Evolutionary conservation across 2,888 invertebrate species (phyloP), one percentile per base, ranked within the genome.

Genomic region (Lysandra bellargus): DNA sequence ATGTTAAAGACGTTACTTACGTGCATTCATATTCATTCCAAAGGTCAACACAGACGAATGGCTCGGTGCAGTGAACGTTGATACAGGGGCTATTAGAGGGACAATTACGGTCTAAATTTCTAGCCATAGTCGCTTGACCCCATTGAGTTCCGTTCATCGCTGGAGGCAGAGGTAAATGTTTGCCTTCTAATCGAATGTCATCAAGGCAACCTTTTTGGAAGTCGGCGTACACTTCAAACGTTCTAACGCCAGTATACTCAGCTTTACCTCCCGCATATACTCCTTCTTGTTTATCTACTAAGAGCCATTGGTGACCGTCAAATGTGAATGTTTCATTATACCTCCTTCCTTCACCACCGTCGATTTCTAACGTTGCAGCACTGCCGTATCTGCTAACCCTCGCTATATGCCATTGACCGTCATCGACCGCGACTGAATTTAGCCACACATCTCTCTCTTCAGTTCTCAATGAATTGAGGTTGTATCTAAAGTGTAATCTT

Each of bases 1-100:
- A 76, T 33, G 49, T 12, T 72, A 64, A 79, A 61, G 78, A 85
- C 97, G 89, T 37, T 37, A 97, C 98, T 97, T 95, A 99, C 98
- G 99, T 98, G 98, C 99, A 99, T 91, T 99, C 99, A 88, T 98
- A 98, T 92, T 98, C 98, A 91, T 99, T 99, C 99, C 99, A 99
- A 17, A 99, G 96, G 93, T 98, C 99, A 83, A 98, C 97, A 92
- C 99, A 99, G 87, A 98, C 98, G 90, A 98, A 98, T 14, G 98
- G 98, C 87, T 98, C 98, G 0, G 98, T 97, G 88, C 99, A 99
- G 86, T 98, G 98, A 64, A 99, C 98, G 90, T 98, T 98, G 84
- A 98, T 97, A 88, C 99, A 99, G 1, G 99, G 99, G 88, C 98
- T 98, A 86, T 99, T 98, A 3, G 99, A 98, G 17, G 98, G 97